Base-by-base conservation (phyloP, 92 coral and sea anemone species). In the Zoanthus solanderi region DNA sequence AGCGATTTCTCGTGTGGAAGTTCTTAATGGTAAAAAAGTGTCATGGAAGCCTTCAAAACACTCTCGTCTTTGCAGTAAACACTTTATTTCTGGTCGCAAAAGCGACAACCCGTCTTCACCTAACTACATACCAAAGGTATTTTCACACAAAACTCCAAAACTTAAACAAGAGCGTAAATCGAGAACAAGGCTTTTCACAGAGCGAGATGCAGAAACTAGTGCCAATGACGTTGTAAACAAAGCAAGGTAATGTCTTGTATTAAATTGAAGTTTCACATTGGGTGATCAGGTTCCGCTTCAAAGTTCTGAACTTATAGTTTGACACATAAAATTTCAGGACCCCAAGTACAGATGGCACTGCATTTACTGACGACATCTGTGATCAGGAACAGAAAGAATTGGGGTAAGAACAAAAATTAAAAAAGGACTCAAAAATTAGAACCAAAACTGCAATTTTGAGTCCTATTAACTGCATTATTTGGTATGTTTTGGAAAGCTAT, bases 381-480 rank as follows among this genome's bases (percentile, higher is more conserved):
- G 67, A 60, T 60, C 67, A 60, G 67, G 67, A 60, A 60, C 67
- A 60, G 67, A 60, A 60, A 60, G 67, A 60, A 60, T 60, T 60
- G 67, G 67, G 67, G 67, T 60, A 60, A 60, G 67, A 60, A 60
- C 67, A 60, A 60, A 60, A 7, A 60, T 60, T 60, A 60, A 60
- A 60, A 60, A 60, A 60, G 13, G 88, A 56, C 88, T 84, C 88
- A 84, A 84, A 73, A 84, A 84, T 84, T 72, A 84, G 88, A 84
- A 84, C 75, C 88, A 37, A 84, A 84, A 84, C 1, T 9, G 67
- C 83, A 84, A 16, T 84, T 84, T 84, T 72, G 88, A 84, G 75
- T 84, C 88, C 88, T 84, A 84, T 84, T 79, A 72, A 84, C 88
- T 84, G 28, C 75, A 84, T 73, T 84, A 84, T 84, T 84, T 84